Evolutionary conservation across 2,113 vertebrate species (phyloP).

Genomic region (mouse (Mus musculus)): GRCm39 chr13:102355001-102355500

Average conservation of each 20-base stretch:
- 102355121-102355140: slow-evolving; percentile 41
- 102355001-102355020: slow-evolving; percentile 24
- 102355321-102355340: background rate
- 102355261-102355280: slow-evolving; percentile 34
- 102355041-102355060: slow-evolving; percentile 5
- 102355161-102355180: slow-evolving; percentile 65
- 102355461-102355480: background rate
- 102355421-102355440: slow-evolving; percentile 35
- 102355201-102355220: slow-evolving; percentile 64
- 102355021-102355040: background rate
- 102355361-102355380: background rate
- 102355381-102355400: background rate
- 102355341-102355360: background rate
- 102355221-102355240: slow-evolving; percentile 5
- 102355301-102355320: background rate
- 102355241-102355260: slow-evolving; percentile 32
- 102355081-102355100: background rate
- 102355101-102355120: background rate
- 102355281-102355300: background rate
- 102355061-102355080: slow-evolving; percentile 15
- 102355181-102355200: slow-evolving; percentile 67
- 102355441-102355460: background rate
- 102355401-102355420: background rate
- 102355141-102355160: slow-evolving; percentile 38
- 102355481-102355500: background rate